Conservation (phyloP, 1,140 invertebrate species). For the Phymorhynchus buccinoides region DNA sequence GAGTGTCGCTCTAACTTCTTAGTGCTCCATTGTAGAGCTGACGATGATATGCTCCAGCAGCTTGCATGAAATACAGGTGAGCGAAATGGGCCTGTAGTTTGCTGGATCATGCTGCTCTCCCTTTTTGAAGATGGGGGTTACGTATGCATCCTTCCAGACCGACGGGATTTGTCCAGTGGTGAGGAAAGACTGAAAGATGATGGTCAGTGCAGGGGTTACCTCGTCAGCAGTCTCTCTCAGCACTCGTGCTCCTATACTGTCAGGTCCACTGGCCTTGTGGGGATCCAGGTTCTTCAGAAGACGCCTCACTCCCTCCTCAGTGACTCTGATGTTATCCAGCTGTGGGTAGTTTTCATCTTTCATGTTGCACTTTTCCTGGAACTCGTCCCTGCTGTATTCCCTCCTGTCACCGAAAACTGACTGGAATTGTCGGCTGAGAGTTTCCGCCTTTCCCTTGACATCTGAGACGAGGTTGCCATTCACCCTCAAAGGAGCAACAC, state of each 20-base stretch:
- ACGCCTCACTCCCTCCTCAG: slow-evolving; percentile 23
- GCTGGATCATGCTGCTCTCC: slow-evolving; percentile 40
- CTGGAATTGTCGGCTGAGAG: neutral
- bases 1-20: slow-evolving; percentile 7
- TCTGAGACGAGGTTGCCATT: neutral
- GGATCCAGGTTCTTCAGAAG: slow-evolving; percentile 25
- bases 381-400: neutral
- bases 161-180: slow-evolving; percentile 36
- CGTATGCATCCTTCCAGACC: slow-evolving; percentile 38
- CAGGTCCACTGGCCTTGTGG: slow-evolving; percentile 41
- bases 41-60: slow-evolving; percentile 37
- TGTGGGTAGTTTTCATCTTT: neutral
- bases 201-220: slow-evolving; percentile 35
- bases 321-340: neutral
- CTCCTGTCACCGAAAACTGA: neutral
- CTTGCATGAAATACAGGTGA: slow-evolving; percentile 43
- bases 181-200: slow-evolving; percentile 37
- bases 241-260: slow-evolving; percentile 26
- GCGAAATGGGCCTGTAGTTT: slow-evolving; percentile 44
- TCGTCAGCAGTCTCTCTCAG: slow-evolving; percentile 36
- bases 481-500: too few species aligned
- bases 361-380: neutral
- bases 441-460: neutral
- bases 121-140: slow-evolving; percentile 5
- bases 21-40: slow-evolving; percentile 36